Base-by-base conservation (phyloP, 2,797 vertebrate genomes). In the Sebastes miniatus region DNA sequence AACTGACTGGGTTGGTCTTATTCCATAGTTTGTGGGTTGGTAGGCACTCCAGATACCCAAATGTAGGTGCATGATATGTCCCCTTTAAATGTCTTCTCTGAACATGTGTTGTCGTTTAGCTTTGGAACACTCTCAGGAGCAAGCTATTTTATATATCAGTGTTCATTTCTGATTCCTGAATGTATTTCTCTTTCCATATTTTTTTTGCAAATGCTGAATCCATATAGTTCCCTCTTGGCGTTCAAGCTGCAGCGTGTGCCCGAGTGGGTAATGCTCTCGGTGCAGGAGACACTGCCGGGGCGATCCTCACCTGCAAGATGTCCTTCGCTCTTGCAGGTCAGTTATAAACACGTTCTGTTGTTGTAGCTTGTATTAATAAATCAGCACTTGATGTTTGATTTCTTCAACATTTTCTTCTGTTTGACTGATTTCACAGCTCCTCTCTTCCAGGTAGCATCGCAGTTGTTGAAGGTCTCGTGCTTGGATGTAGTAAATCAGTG, bases 231-330 rank as follows among this genome's bases (percentile, higher is more conserved):
- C 98, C 98, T 14, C 39, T 96, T 6, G 97, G 97, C 14, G 83
- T 97, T 90, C 96, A 98, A 1, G 96, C 96, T 77, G 98, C 97
- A 2, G 95, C 83, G 0, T 97, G 96, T 1, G 95, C 98, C 70
- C 93, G 97, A 6, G 97, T 99, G 43, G 98, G 98, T 34, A 98
- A 98, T 0, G 97, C 97, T 0, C 87, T 99, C 10, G 98, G 98
- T 1, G 97, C 97, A 0, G 97, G 98, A 25, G 92, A 98, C 76
- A 95, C 89, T 0, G 71, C 90, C 29, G 96, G 97, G 78, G 98
- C 98, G 12, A 94, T 95, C 77, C 95, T 94, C n/a, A 96, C 96
- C 22, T 95, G 96, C 39, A 91, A 94, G 57, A 90, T 97, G 20
- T 92, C 96, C 0, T 86, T 99, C 59, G 57, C 94, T 71, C 93